Conservation (phyloP, 1,140 invertebrate species). For the Tetranychus urticae region DNA sequence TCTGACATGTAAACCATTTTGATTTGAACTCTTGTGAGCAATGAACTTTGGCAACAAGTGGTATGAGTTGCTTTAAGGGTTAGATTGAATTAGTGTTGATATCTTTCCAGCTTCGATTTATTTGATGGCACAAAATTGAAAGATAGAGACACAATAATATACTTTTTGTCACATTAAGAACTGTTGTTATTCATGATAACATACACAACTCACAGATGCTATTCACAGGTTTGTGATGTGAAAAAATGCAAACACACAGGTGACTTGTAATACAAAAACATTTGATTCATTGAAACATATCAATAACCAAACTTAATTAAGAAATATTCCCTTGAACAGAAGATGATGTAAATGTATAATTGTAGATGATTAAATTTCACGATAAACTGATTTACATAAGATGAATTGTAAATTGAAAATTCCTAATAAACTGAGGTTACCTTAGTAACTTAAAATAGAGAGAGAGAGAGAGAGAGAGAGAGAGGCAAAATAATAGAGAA, state of each 20-base stretch:
- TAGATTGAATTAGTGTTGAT: neutral
- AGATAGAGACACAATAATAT: neutral
- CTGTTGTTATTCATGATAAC: neutral
- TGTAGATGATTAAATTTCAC: neutral
- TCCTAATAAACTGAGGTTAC: neutral
- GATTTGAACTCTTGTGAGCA: neutral
- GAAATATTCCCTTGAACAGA: neutral
- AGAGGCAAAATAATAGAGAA: neutral
- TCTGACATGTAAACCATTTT: conserved; percentile 8
- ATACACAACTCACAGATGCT: neutral
- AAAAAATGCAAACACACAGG: too few species aligned
- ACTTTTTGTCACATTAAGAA: neutral
- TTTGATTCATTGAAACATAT: neutral
- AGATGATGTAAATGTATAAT: neutral
- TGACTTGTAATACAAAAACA: too few species aligned
- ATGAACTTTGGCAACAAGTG: neutral
- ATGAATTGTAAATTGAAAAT: neutral
- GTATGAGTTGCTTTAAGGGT: neutral
- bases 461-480: neutral
- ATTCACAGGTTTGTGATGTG: too few species aligned
- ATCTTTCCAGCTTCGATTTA: neutral
- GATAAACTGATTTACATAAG: neutral
- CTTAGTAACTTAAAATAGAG: neutral
- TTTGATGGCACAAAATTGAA: neutral
- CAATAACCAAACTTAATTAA: neutral